Conservation (phyloP, 2,113 vertebrate genomes). For the Myrmecophaga tridactyla region DNA sequence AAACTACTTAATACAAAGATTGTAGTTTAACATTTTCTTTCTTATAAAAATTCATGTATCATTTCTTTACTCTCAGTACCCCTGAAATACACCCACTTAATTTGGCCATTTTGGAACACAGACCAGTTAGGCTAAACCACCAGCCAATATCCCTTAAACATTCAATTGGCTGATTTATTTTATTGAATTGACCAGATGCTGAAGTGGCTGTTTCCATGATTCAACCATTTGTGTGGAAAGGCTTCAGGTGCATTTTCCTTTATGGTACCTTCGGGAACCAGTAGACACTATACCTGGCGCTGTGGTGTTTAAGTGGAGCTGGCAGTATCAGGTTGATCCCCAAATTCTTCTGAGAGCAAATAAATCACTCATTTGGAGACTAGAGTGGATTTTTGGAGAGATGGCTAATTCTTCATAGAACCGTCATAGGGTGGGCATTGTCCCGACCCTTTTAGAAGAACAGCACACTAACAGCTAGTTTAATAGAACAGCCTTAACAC, state of each 20-base stretch:
- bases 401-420: neutral
- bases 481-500: neutral
- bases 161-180: neutral
- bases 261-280: neutral
- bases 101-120: neutral
- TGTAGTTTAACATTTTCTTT: neutral
- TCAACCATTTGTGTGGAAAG: neutral
- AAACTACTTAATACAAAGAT: neutral
- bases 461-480: neutral
- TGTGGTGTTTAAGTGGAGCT: neutral
- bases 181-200: neutral
- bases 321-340: neutral
- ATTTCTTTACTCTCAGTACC: neutral
- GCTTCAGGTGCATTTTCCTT: neutral
- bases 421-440: neutral
- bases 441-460: neutral
- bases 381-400: neutral
- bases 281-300: neutral
- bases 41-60: neutral
- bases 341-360: neutral
- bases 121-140: neutral
- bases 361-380: neutral
- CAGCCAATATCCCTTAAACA: neutral
- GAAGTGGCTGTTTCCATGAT: neutral
- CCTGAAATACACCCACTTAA: neutral